Base-by-base conservation (phyloP, 2,797 vertebrate species). In the Enteromius fasciolatus region DNA sequence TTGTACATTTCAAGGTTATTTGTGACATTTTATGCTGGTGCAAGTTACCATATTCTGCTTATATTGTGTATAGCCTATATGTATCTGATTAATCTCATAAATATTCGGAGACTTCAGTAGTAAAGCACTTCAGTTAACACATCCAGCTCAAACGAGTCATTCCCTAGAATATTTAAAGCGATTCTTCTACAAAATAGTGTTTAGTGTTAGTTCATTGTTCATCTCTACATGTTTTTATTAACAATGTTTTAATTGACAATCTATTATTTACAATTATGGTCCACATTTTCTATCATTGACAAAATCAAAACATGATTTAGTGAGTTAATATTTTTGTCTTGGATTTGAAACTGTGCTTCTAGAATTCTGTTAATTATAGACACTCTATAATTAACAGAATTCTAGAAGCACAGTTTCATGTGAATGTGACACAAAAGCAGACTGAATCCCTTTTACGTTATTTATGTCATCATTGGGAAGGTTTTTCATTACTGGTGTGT, bases 401-500 rank as follows among this genome's bases (percentile, higher is more conserved):
- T n/a, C n/a, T n/a, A n/a, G n/a, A n/a, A n/a, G n/a, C n/a, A n/a
- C n/a, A n/a, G n/a, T n/a, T n/a, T n/a, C 44, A 25, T 17, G 11
- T 81, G 61, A 75, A 28, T 52, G 33, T 52, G 14, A 5, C 48
- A 39, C 44, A 17, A 25, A 25, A 15, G 15, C 31, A 64, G 52
- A 66, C 23, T 41, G 46, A 25, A 31, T 28, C 46, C 44, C 59
- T 74, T 81, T 74, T 25, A 81, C 44, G n/a, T 36, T 14, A 50
- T 73, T 80, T 80, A 79, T 79, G 25, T 20, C 67, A 44, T 2
- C 5, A 3, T 54, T 15, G 52, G 54, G 63, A 46, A 66, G 61
- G 46, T 46, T 80, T 75, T 80, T 67, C 14, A 68, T 68, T 73
- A 44, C 39, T 44, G 44, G 77, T 59, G 23, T 57, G 64, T 46